Base-by-base conservation (phyloP, 2,113 vertebrate genomes). In the Psittacus erithacus region DNA sequence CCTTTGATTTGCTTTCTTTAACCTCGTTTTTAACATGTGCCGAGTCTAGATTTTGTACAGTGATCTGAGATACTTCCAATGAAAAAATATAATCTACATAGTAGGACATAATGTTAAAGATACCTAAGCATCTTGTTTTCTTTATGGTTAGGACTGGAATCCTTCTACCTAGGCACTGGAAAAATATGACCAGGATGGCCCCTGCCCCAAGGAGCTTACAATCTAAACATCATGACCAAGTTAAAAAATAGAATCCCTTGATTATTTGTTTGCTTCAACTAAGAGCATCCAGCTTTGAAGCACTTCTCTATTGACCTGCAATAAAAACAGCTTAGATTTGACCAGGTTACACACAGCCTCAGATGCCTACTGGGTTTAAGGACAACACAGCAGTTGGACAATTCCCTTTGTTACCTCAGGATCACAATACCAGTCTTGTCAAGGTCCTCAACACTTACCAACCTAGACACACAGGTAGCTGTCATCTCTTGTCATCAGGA, bases 161-260 rank as follows among this genome's bases (percentile, higher is more conserved):
- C 49, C 81, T 83, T 76, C 89, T 92, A 38, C 59, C 78, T 94
- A n/a, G 57, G 82, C 41, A 87, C 81, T 88, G 79, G 23, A 62
- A 70, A 94, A 88, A 70, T 7, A 77, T 13, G 79, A 94, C 18
- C 22, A 75, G 47, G 62, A 62, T 59, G 88, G 90, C 92, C 95
- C 96, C 93, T 97, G 96, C 96, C 94, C 95, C 95, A 95, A 96
- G 87, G 96, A 97, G 96, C 96, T 97, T 96, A 97, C 96, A 97
- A 96, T 97, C 96, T 97, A 97, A 97, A 89, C 80, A 90, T 11
- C 27, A 33, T 68, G 64, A 84, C 16, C 84, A 77, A 67, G 82
- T 49, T 88, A 84, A 86, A 68, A 93, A 92, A 74, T 24, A 80
- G n/a, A 92, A 95, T 70, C 87, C 44, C 70, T 96, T 86, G 31